Evolutionary conservation across 2,888 invertebrate genomes (phyloP), one percentile per base, ranked within the genome.

Genomic region (Drosophila pseudotalamancana): DNA sequence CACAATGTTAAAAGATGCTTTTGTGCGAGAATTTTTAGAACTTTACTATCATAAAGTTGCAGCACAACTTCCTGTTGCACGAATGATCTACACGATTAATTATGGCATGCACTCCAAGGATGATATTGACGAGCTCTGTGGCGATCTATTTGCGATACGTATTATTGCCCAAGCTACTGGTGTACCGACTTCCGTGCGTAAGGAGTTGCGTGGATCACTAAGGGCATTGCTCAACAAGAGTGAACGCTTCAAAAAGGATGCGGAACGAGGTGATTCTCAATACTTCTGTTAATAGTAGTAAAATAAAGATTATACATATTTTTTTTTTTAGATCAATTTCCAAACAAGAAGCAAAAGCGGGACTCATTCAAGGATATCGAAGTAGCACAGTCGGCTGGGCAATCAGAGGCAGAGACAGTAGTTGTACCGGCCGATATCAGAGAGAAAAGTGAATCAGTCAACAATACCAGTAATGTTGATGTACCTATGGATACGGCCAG

Each of bases 1-100:
- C 74, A 94, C 95, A 60, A 97, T 97, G 9, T 92, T 98, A 8
- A 97, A 95, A 72, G 96, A 97, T 86, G 95, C 95, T 51, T 94
- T 95, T 83, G 96, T 98, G 82, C 96, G 96, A 90, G 96, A 96
- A 88, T 98, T 98, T 90, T 93, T 98, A 90, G 95, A 95, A 83
- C 95, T 96, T 65, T 97, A 97, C 90, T 97, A 98, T 90, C 97
- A 97, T 0, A 97, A 97, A 94, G 89, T 91, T 27, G 90, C 91
- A 43, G 79, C 90, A 6, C 90, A 90, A 63, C 68, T 91, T 49
- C 91, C 91, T 6, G 91, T 91, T 48, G 89, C 91, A 3, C 91
- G 91, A 19, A 82, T 92, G 67, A 83, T 92, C 50, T 91, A 92
- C 71, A 90, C 91, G 2, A 91, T 92, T 34, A 91, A 91, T 64